Evolutionary conservation across 1,140 invertebrate species (phyloP).

Genomic region (Zophobas morio): DNA sequence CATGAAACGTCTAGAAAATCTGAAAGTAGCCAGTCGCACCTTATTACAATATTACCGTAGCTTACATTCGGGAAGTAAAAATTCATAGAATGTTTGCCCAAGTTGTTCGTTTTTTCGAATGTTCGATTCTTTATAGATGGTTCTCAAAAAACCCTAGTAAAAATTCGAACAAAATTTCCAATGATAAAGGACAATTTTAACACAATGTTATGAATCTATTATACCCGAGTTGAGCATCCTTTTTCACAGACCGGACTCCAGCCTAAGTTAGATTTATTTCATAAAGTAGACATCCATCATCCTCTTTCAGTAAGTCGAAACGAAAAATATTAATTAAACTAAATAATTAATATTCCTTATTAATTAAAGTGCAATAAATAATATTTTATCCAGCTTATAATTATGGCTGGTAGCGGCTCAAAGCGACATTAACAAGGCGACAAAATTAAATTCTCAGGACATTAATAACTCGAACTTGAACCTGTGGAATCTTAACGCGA

Average conservation of each 20-base stretch:
- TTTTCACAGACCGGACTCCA: neutral
- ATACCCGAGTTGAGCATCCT: no score
- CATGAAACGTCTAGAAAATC: no score
- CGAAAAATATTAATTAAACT: slow-evolving; percentile 31
- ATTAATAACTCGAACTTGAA: slow-evolving; percentile 53
- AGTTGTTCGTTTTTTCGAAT: no score
- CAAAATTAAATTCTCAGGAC: slow-evolving; percentile 58
- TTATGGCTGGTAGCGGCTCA: slow-evolving; percentile 47
- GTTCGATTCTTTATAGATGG: no score
- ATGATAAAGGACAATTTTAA: no score
- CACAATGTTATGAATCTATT: no score
- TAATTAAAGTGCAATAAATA: slow-evolving; percentile 50
- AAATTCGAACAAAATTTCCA: no score
- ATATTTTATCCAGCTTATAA: slow-evolving; percentile 37
- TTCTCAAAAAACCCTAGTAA: no score
- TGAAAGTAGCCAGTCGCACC: no score
- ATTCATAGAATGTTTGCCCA: no score
- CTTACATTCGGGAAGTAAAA: no score
- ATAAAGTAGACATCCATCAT: neutral
- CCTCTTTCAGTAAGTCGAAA: neutral
- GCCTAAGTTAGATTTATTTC: neutral
- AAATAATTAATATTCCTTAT: slow-evolving; percentile 42
- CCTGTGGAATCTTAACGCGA: slow-evolving; percentile 55
- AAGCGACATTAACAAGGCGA: slow-evolving; percentile 50
- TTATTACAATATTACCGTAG: no score